These are phyloP conservation scores for Goniozus legneri DNA, from an alignment of 1,140 invertebrate genomes.

Conservation along the genomic window DNA sequence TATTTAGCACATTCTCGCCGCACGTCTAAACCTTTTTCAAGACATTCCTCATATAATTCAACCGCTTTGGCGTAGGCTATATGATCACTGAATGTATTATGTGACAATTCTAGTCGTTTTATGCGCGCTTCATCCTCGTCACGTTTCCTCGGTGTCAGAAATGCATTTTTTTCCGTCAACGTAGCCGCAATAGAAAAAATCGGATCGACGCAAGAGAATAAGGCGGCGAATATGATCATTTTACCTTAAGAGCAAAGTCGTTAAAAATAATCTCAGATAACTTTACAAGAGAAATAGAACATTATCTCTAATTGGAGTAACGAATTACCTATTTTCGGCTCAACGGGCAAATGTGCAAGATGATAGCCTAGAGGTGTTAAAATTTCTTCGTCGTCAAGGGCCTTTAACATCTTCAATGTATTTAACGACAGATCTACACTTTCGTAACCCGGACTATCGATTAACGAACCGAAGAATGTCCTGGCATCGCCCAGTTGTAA, in stretches of 20 bases:
- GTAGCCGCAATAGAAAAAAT: slow-evolving; percentile 79
- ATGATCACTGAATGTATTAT: slow-evolving; percentile 75
- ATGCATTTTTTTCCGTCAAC: slow-evolving; percentile 82
- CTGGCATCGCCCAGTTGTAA: neutral
- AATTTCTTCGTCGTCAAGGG: neutral
- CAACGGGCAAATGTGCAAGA: neutral
- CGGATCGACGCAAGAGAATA: slow-evolving; percentile 84
- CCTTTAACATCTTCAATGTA: neutral
- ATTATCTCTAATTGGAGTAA: neutral
- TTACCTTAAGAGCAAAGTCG: slow-evolving; percentile 56
- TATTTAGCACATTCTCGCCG: slow-evolving; percentile 70
- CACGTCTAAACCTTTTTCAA: slow-evolving; percentile 37
- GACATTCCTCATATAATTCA: slow-evolving; percentile 60
- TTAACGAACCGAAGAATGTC: neutral
- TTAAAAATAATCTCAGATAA: slow-evolving; percentile 1
- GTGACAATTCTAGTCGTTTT: slow-evolving; percentile 62
- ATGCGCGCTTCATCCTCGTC: slow-evolving; percentile 63
- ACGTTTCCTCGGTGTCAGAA: slow-evolving; percentile 68
- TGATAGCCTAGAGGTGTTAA: neutral
- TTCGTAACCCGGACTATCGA: neutral
- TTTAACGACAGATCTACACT: neutral
- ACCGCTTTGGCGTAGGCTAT: slow-evolving; percentile 72
- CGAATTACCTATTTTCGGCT: neutral
- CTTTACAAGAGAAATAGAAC: neutral
- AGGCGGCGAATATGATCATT: slow-evolving; percentile 79